These are phyloP conservation scores for Epinephelus malabaricus DNA, from an alignment of 2,797 vertebrate species.

Conservation along the genomic window DNA sequence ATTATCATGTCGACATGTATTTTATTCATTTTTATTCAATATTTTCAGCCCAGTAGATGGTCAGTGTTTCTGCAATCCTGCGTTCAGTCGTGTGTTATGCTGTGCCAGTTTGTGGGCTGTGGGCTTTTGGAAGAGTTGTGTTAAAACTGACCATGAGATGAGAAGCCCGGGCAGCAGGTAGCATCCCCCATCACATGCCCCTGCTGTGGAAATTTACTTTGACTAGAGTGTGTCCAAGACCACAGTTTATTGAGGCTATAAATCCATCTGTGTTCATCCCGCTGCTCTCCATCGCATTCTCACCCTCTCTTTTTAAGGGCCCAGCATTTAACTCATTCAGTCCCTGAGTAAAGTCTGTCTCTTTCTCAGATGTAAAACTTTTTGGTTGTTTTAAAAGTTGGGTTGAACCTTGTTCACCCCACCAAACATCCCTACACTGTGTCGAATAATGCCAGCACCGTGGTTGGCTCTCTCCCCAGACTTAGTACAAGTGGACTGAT, in stretches of 20 bases:
- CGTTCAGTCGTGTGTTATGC: constrained; percentile 23
- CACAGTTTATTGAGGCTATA: constrained; percentile 78
- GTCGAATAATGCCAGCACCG: constrained; percentile 17
- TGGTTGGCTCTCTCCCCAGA: constrained; percentile 30
- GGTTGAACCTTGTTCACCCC: neutral
- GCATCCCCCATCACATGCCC: constrained; percentile 68
- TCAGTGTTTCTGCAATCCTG: constrained; percentile 3
- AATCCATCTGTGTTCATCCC: constrained; percentile 64
- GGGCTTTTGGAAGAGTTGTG: constrained; percentile 74
- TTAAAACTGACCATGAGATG: constrained; percentile 81
- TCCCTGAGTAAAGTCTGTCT: neutral
- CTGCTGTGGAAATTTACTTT: constrained; percentile 80
- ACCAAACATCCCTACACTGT: neutral
- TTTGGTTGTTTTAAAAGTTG: constrained; percentile 22
- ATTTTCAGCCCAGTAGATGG: neutral
- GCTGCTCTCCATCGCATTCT: constrained; percentile 14
- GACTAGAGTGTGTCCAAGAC: constrained; percentile 58
- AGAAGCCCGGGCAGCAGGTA: constrained; percentile 73
- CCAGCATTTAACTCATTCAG: constrained; percentile 34
- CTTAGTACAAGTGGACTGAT: constrained; percentile 53
- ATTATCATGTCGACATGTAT: neutral
- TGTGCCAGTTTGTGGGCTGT: constrained; percentile 47
- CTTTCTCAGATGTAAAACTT: constrained; percentile 18
- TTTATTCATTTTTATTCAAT: neutral
- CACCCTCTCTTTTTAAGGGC: constrained; percentile 22